phyloP scores from a whole-genome alignment of 2,113 vertebrate genomes.

The Galemys pyrenaicus region DNA sequence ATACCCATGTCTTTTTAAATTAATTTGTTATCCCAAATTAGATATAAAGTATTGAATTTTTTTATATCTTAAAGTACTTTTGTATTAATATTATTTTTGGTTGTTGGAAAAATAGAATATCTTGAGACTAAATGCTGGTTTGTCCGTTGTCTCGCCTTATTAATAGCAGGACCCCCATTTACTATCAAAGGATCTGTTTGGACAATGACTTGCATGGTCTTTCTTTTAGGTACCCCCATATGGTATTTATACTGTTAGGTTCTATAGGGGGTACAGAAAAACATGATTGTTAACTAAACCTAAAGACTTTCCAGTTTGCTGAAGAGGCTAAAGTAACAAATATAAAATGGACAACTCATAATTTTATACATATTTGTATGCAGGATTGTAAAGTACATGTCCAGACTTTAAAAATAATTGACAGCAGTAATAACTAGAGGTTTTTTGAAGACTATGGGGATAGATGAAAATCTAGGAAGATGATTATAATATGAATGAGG shows the following conservation, averaged over 20 bases:
- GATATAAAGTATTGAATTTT: background rate
- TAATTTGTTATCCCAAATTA: background rate
- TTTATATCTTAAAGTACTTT: background rate
- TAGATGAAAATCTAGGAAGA: background rate
- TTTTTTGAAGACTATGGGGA: background rate
- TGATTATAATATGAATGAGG: background rate
- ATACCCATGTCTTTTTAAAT: background rate
- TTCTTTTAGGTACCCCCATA: accelerated
- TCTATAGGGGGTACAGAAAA: background rate
- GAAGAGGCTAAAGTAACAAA: background rate
- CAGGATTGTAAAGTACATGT: background rate
- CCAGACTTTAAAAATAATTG: background rate
- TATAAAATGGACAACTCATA: background rate
- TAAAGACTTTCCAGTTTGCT: background rate
- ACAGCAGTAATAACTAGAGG: background rate
- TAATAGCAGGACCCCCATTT: background rate
- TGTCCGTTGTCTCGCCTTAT: background rate
- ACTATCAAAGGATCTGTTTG: background rate
- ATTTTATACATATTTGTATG: background rate
- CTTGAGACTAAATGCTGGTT: background rate
- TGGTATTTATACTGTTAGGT: background rate
- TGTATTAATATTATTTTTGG: background rate
- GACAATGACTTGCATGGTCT: background rate
- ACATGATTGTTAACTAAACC: background rate
- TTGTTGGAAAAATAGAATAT: background rate